phyloP scores from a whole-genome alignment of 2,888 invertebrate genomes.

The Mesochorus sp. region DNA sequence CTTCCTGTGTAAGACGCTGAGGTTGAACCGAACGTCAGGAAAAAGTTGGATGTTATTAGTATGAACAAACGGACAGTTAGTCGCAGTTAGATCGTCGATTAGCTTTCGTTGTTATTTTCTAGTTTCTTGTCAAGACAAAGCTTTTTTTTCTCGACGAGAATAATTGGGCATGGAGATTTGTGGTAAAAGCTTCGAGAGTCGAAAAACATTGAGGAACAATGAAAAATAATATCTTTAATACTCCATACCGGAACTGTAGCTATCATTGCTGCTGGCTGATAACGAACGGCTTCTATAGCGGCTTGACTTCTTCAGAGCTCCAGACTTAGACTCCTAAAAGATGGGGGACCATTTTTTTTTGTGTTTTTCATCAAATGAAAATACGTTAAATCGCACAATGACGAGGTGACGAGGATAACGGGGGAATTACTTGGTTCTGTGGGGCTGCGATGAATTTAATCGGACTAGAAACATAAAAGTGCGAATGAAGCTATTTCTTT shows the following conservation, averaged over 20 bases:
- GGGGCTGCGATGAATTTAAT: slow-evolving; percentile 73
- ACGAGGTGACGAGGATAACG: not conserved
- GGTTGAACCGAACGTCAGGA: slow-evolving; percentile 59
- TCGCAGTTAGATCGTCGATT: slow-evolving; percentile 52
- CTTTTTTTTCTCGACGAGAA: too few relatives aligned
- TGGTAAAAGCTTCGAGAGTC: not conserved
- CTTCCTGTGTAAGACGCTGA: slow-evolving; percentile 87
- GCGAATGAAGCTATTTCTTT: slow-evolving; percentile 74
- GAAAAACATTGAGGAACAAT: slow-evolving; percentile 4
- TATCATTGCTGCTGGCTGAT: slow-evolving; percentile 97
- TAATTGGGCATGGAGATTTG: slow-evolving; percentile 31
- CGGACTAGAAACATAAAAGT: slow-evolving; percentile 76
- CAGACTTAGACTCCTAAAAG: slow-evolving; percentile 86
- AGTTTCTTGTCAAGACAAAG: not conserved
- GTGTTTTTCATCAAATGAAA: slow-evolving; percentile 12
- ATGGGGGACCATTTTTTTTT: too few relatives aligned
- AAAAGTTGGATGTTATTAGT: slow-evolving; percentile 67
- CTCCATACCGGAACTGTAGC: slow-evolving; percentile 93
- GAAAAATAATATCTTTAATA: slow-evolving; percentile 11
- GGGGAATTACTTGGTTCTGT: slow-evolving; percentile 46
- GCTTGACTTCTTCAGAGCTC: slow-evolving; percentile 93
- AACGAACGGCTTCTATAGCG: slow-evolving; percentile 94
- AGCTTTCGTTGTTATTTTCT: not conserved
- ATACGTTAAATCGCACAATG: not conserved
- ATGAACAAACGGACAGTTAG: slow-evolving; percentile 58